These are phyloP conservation scores for Monoplex corrugatus DNA, from an alignment of 2,888 invertebrate species.

Conservation along the genomic window DNA sequence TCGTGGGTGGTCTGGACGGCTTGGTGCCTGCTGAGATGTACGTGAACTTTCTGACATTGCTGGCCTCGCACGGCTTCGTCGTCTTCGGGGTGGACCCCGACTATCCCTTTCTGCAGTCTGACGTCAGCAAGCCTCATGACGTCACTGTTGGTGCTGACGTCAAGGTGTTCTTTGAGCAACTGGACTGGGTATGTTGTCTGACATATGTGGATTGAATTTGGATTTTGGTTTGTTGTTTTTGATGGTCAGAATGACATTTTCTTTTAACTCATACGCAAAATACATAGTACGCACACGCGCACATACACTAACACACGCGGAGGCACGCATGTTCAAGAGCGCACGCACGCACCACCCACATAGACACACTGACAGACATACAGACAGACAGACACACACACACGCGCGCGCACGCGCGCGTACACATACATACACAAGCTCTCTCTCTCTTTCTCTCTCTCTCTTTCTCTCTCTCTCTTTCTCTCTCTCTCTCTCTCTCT, in stretches of 20 bases:
- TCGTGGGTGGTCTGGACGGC: conserved; percentile 61
- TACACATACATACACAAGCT: too few relatives aligned
- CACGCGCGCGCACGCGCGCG: too few relatives aligned
- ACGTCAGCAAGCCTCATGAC: conserved; percentile 12
- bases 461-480: neutral
- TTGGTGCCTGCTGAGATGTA: conserved; percentile 62
- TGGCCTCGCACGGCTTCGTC: conserved; percentile 67
- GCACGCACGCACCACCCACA: too few relatives aligned
- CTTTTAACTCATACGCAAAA: too few relatives aligned
- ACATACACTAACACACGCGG: too few relatives aligned
- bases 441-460: neutral
- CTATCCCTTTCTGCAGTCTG: conserved; percentile 52
- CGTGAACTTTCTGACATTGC: conserved; percentile 58
- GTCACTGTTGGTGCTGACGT: conserved; percentile 21
- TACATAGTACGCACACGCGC: too few relatives aligned
- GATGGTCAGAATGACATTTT: neutral
- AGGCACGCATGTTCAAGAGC: too few relatives aligned
- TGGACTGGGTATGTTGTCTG: conserved; percentile 37
- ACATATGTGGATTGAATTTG: neutral
- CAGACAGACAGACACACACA: too few relatives aligned
- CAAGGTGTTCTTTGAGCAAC: neutral
- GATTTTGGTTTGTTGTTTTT: neutral
- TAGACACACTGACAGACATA: too few relatives aligned
- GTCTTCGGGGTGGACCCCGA: conserved; percentile 65
- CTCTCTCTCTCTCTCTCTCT: neutral